Base-by-base conservation (phyloP, 2,888 invertebrate species). In the Nemotelus nigrinus region DNA sequence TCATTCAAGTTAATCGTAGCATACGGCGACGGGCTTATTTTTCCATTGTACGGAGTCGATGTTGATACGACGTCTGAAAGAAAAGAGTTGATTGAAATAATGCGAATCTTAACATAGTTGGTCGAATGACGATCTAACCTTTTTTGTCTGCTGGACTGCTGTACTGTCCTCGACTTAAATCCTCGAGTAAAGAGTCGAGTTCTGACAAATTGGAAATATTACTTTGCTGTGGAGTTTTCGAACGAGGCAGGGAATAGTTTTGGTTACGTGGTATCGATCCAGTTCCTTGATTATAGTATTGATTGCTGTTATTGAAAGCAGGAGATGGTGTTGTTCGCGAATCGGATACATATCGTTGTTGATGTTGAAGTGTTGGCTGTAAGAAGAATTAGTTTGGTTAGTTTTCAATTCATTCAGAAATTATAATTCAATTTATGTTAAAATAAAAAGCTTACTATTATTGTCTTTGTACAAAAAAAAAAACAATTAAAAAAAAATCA, bases 101-200 rank as follows among this genome's bases (percentile, higher is more conserved):
- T 25, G 25, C 0, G 25, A 25, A 25, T 25, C 25, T 25, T 1
- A 65, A 65, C 43, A 39, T 65, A 50, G 53, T 10, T 50, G 53
- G 53, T 10, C 1, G 44, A 65, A 65, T 8, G 39, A 43, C 43
- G 8, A 25, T 8, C 39, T 79, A 78, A 90, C 90, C 89, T 85
- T 88, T 89, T 79, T 85, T 85, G n/a, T 88, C 88, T 43, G 83
- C 81, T 6, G 84, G 83, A 80, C 88, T 88, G 79, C 86, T 84
- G 84, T 92, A 93, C 79, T 90, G 89, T 0, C 94, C 93, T 85
- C 93, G 94, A 89, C 96, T 97, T 82, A 98, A 90, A 86, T 98
- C 98, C 85, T 96, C 94, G 77, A 98, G 89, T 75, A 98, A 89
- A 25, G 94, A 95, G 87, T 98, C 98, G 85, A 98, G 87, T 87